Conservation (phyloP, 2,797 vertebrate genomes). For the Apodemus agrarius region DNA sequence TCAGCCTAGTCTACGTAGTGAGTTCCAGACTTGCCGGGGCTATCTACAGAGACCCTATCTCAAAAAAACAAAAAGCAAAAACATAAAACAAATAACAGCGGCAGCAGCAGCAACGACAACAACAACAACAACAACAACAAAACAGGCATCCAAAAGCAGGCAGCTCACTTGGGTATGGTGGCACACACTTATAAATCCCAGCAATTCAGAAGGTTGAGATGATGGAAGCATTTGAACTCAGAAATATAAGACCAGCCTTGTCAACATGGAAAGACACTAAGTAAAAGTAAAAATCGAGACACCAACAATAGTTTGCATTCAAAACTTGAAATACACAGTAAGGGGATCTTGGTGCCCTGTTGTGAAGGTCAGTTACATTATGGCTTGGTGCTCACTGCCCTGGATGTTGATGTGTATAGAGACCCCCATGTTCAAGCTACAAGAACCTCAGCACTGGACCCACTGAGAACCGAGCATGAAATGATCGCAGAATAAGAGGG, state of each 20-base stretch:
- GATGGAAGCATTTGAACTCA: background rate
- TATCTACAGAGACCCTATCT: background rate
- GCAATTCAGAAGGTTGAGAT: background rate
- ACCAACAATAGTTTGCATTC: background rate
- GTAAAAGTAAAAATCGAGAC: background rate
- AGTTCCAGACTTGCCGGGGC: background rate
- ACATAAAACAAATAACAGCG: too few relatives aligned
- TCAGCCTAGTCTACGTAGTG: background rate
- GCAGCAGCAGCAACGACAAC: too few relatives aligned
- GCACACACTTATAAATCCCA: background rate
- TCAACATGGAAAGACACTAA: background rate
- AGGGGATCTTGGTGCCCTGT: background rate
- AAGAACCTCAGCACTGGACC: background rate
- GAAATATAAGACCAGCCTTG: background rate
- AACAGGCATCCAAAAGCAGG: background rate
- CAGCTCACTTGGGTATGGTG: background rate
- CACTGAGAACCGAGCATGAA: background rate
- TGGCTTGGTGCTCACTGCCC: background rate
- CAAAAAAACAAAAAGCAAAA: too few relatives aligned
- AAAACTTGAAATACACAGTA: background rate
- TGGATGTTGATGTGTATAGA: background rate
- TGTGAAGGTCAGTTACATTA: background rate
- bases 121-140: too few relatives aligned
- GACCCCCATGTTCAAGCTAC: background rate
- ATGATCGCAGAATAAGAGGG: background rate